phyloP scores from a whole-genome alignment of 2,797 vertebrate genomes.

The Malurus splendens region DNA sequence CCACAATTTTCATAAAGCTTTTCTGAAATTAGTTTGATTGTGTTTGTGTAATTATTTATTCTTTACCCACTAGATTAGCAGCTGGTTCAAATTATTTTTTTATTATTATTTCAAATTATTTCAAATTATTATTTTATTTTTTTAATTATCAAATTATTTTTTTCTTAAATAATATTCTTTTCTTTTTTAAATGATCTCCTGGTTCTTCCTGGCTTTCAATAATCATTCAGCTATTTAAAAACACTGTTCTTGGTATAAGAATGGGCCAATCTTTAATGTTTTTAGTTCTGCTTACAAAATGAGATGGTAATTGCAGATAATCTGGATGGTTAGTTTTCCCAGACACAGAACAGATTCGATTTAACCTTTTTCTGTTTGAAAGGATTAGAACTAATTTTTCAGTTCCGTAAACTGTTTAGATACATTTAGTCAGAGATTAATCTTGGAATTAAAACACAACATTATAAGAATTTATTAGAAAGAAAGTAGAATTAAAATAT shows the following conservation, averaged over 20 bases:
- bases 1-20: conserved; percentile 37
- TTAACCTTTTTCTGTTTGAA: conserved; percentile 30
- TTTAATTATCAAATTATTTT: background rate
- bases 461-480: background rate
- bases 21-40: conserved; percentile 35
- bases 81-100: background rate
- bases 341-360: conserved; percentile 16
- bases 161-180: background rate
- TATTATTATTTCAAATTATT: too few relatives aligned
- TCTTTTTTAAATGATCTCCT: conserved; percentile 3
- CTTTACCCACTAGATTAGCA: background rate
- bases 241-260: background rate
- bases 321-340: conserved; percentile 18
- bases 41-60: background rate
- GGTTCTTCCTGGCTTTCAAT: background rate
- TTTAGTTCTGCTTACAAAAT: background rate
- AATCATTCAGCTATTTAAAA: conserved; percentile 16
- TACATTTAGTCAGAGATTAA: conserved; percentile 15
- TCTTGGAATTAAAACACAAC: background rate
- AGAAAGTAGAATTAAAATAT: conserved; percentile 17
- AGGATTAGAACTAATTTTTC: conserved; percentile 43
- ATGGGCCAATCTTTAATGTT: background rate
- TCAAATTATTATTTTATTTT: too few relatives aligned
- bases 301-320: background rate
- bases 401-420: conserved; percentile 1